Percentiles rank a stretch among this genome's conserved stretches.
Conservation (phyloP, 2,888 invertebrate genomes). For the Acrobasis consociella region DNA sequence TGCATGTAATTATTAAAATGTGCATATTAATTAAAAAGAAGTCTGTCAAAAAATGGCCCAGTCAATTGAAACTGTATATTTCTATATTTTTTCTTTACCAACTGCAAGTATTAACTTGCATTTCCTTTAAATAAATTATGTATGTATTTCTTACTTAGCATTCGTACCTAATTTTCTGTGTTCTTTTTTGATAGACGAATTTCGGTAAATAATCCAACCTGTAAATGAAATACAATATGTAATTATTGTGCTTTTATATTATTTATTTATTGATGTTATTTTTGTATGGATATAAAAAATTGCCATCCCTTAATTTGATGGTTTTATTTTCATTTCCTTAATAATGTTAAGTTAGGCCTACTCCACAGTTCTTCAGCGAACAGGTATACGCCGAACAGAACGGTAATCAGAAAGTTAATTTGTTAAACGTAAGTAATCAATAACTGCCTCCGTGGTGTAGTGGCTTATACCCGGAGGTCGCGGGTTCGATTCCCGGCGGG, state of each 20-base stretch:
- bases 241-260: constrained; percentile 65
- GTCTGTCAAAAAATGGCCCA: constrained; percentile 31
- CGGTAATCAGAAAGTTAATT: too few species aligned
- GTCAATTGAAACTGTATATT: constrained; percentile 19
- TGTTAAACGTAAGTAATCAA: too few species aligned
- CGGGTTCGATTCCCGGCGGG: too few species aligned
- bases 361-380: too few species aligned
- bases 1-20: constrained; percentile 32
- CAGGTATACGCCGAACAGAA: too few species aligned
- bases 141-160: constrained; percentile 18
- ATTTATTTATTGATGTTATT: constrained; percentile 74
- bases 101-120: background rate
- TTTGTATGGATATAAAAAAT: constrained; percentile 60
- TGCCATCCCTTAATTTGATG: constrained; percentile 42
- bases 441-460: too few species aligned
- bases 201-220: constrained; percentile 33
- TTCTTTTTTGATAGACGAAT: constrained; percentile 35
- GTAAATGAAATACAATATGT: constrained; percentile 47
- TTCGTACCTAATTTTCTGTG: background rate
- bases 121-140: constrained; percentile 18
- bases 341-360: too few species aligned
- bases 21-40: constrained; percentile 29
- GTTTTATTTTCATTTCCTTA: constrained; percentile 35
- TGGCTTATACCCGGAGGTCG: too few species aligned
- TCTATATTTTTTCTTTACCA: background rate